Evolutionary conservation across 2,797 vertebrate genomes (phyloP).

Genomic region (Percopsis omiscomaycus): DNA sequence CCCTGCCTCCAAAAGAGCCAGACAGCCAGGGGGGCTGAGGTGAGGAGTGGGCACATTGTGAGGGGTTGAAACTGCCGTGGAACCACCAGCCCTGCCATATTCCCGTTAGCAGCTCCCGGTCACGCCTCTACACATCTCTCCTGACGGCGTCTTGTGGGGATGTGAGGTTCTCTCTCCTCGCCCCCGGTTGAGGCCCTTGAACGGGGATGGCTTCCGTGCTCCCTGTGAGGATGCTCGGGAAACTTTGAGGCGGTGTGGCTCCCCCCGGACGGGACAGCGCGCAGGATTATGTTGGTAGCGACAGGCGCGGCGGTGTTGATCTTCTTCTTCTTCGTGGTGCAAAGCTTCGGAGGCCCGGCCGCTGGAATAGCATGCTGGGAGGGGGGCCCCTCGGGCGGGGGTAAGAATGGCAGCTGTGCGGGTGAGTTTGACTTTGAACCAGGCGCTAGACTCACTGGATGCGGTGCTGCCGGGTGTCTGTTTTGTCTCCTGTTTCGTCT

Average conservation of each 20-base stretch:
- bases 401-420: constrained; percentile 66
- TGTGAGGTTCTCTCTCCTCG: constrained; percentile 34
- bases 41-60: constrained; percentile 46
- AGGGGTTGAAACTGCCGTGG: constrained; percentile 20
- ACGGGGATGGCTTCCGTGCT: neutral
- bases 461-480: too few relatives aligned
- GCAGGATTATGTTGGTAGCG: constrained; percentile 80
- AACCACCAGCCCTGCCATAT: constrained; percentile 19
- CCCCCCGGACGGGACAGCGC: constrained; percentile 33
- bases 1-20: constrained; percentile 85
- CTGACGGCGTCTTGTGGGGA: constrained; percentile 16
- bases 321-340: constrained; percentile 69
- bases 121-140: constrained; percentile 15
- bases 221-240: constrained; percentile 65
- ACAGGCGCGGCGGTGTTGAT: constrained; percentile 67
- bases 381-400: constrained; percentile 54
- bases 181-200: constrained; percentile 20
- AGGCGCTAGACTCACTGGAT: neutral
- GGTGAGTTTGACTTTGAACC: constrained; percentile 76
- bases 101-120: neutral
- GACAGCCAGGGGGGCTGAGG: constrained; percentile 60
- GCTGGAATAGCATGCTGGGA: constrained; percentile 72
- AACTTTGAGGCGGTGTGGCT: constrained; percentile 55
- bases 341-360: constrained; percentile 54
- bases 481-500: too few relatives aligned